These are phyloP conservation scores for Furcula furcula DNA, from an alignment of 2,888 invertebrate genomes.

Conservation along the genomic window DNA sequence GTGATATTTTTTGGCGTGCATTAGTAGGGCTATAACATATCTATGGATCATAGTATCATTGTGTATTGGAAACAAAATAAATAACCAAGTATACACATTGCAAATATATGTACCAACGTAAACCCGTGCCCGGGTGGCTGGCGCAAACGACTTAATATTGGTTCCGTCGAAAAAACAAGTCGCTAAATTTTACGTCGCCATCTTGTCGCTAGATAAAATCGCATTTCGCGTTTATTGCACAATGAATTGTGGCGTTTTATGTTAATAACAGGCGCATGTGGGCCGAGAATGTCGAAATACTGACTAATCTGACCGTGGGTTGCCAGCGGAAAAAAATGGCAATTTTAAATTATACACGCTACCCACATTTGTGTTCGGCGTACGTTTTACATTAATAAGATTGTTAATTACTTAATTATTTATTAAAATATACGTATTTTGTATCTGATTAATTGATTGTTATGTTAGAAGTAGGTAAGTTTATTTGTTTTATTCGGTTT, in stretches of 20 bases:
- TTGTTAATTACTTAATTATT: conserved; percentile 76
- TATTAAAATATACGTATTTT: conserved; percentile 38
- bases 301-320: conserved; percentile 78
- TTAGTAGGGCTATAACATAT: too few relatives aligned
- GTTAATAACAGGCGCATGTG: conserved; percentile 70
- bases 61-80: too few relatives aligned
- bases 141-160: conserved; percentile 29
- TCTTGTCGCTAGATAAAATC: conserved; percentile 73
- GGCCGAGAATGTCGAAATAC: conserved; percentile 76
- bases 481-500: not conserved
- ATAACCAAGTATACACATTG: conserved; percentile 12
- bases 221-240: conserved; percentile 73
- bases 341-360: conserved; percentile 79
- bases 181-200: conserved; percentile 46
- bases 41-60: too few relatives aligned
- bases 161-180: conserved; percentile 40
- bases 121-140: conserved; percentile 19
- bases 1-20: too few relatives aligned
- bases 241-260: conserved; percentile 78
- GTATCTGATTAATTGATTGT: not conserved
- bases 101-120: conserved; percentile 26
- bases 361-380: conserved; percentile 54
- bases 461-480: not conserved
- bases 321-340: conserved; percentile 73
- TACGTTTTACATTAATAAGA: conserved; percentile 58